These are phyloP conservation scores for Drosophila subobscura DNA, from an alignment of 1,140 invertebrate species.

Conservation along the genomic window DNA sequence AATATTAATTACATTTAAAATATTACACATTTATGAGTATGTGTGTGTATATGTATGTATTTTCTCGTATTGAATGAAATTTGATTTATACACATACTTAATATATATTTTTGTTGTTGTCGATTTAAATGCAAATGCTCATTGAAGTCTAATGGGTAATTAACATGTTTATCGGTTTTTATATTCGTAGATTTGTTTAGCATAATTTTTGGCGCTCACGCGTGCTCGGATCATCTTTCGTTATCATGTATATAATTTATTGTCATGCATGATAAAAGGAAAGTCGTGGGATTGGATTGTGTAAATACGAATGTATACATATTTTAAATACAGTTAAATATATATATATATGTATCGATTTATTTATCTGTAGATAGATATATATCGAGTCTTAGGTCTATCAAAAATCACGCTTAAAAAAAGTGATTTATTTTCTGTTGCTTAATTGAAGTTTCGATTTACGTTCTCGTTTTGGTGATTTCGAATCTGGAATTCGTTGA, in stretches of 20 bases:
- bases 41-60: background rate
- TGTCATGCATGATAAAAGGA: slow-evolving; percentile 79
- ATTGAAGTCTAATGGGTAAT: slow-evolving; percentile 61
- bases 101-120: slow-evolving; percentile 7
- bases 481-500: slow-evolving; percentile 45
- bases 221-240: slow-evolving; percentile 36
- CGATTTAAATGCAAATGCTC: slow-evolving; percentile 71
- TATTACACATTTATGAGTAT: slow-evolving; percentile 9
- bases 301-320: slow-evolving; percentile 43
- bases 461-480: slow-evolving; percentile 40
- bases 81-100: slow-evolving; percentile 66
- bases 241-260: slow-evolving; percentile 70
- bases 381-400: slow-evolving; percentile 57
- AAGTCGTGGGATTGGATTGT: slow-evolving; percentile 46
- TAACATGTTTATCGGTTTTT: slow-evolving; percentile 50
- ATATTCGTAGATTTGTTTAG: slow-evolving; percentile 51
- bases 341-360: background rate
- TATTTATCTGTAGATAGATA: background rate
- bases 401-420: slow-evolving; percentile 68
- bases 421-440: slow-evolving; percentile 4
- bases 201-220: slow-evolving; percentile 75
- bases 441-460: slow-evolving; percentile 48
- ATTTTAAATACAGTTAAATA: slow-evolving; percentile 40
- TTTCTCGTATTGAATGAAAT: slow-evolving; percentile 54
- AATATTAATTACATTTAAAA: slow-evolving; percentile 68